Base-by-base conservation (phyloP, 1,140 invertebrate species). In the Centruroides sculpturatus region DNA sequence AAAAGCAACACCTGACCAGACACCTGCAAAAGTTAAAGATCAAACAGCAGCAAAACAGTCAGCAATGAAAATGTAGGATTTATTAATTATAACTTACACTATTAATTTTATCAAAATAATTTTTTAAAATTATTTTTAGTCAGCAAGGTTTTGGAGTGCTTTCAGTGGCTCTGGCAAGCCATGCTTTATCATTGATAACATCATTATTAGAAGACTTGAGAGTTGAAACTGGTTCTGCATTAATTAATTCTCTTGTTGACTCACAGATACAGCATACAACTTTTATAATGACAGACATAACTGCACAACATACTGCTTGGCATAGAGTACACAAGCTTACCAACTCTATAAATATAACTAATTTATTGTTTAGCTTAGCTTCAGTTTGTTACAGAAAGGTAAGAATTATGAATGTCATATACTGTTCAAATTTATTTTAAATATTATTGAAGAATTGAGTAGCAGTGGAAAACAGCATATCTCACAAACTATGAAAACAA, bases 371-470 rank as follows among this genome's bases (percentile, higher is more conserved):
- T 65, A 88, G 87, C 64, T 71, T 95, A 49, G 87, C 89, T 7
- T 87, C 87, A 4, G 86, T 92, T 35, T 85, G 87, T 66, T 93
- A 93, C 73, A 81, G 87, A 71, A 94, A 92, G 78, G 82, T 64
- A 61, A 49, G 12, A 41, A 41, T 6, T 58, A 58, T 63, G 41
- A n/a, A 65, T 12, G 41, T 56, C 13, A 23, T 23, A 23, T 23
- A 23, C 23, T 23, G 23, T 23, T 23, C 23, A 23, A 23, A 23
- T 23, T 23, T 23, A 23, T 23, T 23, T 23, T 23, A 23, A 23
- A 23, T 23, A 23, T 1, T 23, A 23, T 23, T 23, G 23, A 23
- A 23, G 23, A 23, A 23, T 23, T 23, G 23, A 23, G 2, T 23
- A 23, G 23, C 23, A 23, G 23, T 2, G 23, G 23, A 23, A 23